Conservation (phyloP, 2,888 invertebrate genomes). For the Lagria hirta region DNA sequence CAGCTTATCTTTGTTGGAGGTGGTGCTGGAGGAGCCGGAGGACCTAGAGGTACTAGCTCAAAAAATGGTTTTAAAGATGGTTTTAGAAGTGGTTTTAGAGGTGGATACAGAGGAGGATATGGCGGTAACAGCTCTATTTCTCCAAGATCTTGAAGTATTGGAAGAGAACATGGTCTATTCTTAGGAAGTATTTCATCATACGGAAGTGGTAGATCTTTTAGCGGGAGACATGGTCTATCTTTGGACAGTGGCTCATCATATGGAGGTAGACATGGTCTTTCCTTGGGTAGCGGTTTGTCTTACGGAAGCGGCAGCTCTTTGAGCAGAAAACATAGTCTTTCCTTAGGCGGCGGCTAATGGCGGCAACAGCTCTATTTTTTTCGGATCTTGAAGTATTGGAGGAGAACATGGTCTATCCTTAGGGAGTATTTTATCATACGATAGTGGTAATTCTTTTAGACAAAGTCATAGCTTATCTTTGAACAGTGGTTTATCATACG, state of each 20-base stretch:
- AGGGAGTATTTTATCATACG: too few species aligned
- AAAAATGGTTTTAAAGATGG: constrained; percentile 15
- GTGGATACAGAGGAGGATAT: too few species aligned
- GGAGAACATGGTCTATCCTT: constrained; percentile 13
- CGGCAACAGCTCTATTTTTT: constrained; percentile 17
- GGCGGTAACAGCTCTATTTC: constrained; percentile 20
- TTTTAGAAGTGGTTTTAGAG: constrained; percentile 28
- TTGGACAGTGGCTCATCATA: constrained; percentile 15
- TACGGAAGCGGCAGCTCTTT: constrained; percentile 10
- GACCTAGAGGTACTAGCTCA: constrained; percentile 32
- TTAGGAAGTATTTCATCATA: too few species aligned
- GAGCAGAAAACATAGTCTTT: constrained; percentile 15
- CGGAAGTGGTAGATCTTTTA: constrained; percentile 10
- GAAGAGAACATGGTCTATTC: constrained; percentile 13
- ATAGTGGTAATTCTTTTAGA: constrained; percentile 13
- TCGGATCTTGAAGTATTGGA: constrained; percentile 12
- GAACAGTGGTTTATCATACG: constrained; percentile 12
- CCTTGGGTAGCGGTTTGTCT: constrained; percentile 4
- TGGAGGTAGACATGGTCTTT: constrained; percentile 9
- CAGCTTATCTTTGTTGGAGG: constrained; percentile 37
- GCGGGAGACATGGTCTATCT: constrained; percentile 12
- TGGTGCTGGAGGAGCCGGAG: constrained; percentile 35
- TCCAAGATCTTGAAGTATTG: constrained; percentile 11
- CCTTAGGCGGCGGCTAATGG: too few species aligned
- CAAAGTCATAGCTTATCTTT: constrained; percentile 9